Evolutionary conservation across 2,113 vertebrate species (phyloP), one percentile per base, ranked within the genome.

Genomic region (Pelusios castaneus): DNA sequence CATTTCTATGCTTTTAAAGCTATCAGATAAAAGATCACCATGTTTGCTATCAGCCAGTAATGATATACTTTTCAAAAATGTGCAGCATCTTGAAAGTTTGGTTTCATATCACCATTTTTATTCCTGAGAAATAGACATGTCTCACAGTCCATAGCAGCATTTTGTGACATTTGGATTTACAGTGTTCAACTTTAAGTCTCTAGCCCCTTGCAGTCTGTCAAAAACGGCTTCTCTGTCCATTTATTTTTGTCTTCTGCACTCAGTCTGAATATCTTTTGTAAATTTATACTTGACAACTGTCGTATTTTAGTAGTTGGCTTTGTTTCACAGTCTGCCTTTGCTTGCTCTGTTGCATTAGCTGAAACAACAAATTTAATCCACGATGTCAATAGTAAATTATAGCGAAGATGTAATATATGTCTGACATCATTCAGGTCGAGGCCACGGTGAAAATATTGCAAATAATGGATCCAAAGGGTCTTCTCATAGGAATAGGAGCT

Each of bases 251-350:
- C 98, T 98, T 98, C 97, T 97, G 97, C 55, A 95, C 97, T 98
- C 98, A 97, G 97, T 98, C 97, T 98, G 98, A 98, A 98, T 98
- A 98, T 98, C 97, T 98, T 98, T 98, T 98, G 98, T 98, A 98
- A 98, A 98, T 98, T 98, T 98, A 98, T 97, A 98, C 96, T 98
- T 98, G 98, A 98, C 98, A 98, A 98, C 96, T 97, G 97, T 98
- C 97, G 98, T 98, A 98, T 98, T 98, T 98, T 98, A 98, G 97
- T 96, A 97, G 97, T 97, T 96, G 97, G 96, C 97, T 98, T 98
- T 89, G 96, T 98, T 98, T 98, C 98, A 97, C 97, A 96, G 96
- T 98, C 95, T 96, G 98, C 97, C 98, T 98, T n/a, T 98, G 94
- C 97, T 98, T 98, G 98, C 95, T 98, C 95, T 93, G 97, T 97